Evolutionary conservation across 1,140 invertebrate species (phyloP).

Genomic region (Pseudomyrmex dendroicus): DNA sequence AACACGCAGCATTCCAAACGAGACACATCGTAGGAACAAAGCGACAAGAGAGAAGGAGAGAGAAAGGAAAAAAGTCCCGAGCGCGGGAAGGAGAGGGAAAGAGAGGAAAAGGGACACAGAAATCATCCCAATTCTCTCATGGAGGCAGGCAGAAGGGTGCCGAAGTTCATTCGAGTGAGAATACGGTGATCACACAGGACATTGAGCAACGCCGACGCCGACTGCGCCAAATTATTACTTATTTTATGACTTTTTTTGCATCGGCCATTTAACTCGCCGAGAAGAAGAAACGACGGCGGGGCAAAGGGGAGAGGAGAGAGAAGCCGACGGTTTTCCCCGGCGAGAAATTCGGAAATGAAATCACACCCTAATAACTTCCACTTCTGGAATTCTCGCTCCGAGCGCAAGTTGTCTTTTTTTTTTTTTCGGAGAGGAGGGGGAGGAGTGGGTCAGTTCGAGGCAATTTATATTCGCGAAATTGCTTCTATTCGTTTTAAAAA

Average conservation of each 20-base stretch:
- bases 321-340: conserved; percentile 27
- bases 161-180: conserved; percentile 83
- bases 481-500: neutral
- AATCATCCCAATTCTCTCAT: conserved; percentile 66
- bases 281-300: conserved; percentile 27
- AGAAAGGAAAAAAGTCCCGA: neutral
- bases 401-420: neutral
- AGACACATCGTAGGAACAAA: conserved; percentile 28
- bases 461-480: neutral
- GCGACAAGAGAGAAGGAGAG: conserved; percentile 8
- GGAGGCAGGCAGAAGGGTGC: conserved; percentile 58
- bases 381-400: conserved; percentile 27
- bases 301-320: neutral
- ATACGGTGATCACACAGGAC: conserved; percentile 85
- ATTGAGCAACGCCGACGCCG: conserved; percentile 84
- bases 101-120: conserved; percentile 9
- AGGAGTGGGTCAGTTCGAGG: neutral
- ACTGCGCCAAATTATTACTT: conserved; percentile 86
- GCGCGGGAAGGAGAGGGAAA: neutral
- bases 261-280: conserved; percentile 84
- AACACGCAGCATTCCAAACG: conserved; percentile 49
- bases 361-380: conserved; percentile 84
- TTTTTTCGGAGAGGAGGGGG: no score
- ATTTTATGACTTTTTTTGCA: conserved; percentile 85
- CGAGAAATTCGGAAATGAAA: conserved; percentile 84